Evolutionary conservation across 2,113 vertebrate species (phyloP).

Genomic region (Azemiops feae): DNA sequence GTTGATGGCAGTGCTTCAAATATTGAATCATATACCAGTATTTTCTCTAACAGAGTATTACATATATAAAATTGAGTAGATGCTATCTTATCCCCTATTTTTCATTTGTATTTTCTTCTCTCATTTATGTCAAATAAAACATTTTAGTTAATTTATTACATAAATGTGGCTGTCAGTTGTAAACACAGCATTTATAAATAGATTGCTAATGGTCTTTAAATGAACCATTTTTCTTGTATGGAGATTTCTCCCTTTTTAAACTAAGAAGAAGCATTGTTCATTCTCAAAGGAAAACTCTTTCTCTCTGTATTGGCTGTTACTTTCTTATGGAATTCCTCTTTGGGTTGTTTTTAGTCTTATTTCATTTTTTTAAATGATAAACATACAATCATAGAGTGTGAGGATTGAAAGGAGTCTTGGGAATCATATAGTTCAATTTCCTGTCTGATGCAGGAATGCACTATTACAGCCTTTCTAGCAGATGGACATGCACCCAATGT

Average conservation of each 20-base stretch:
- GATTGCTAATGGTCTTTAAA: conserved; percentile 53
- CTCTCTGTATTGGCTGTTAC: background rate
- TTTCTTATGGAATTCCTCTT: conserved; percentile 8
- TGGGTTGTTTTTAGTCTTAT: background rate
- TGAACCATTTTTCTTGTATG: conserved; percentile 26
- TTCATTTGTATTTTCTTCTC: conserved; percentile 13
- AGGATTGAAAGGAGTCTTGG: background rate
- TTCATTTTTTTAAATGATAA: background rate
- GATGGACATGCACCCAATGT: background rate
- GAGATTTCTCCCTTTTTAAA: background rate
- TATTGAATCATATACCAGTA: background rate
- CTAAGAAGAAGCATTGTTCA: conserved; percentile 22
- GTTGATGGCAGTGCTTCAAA: background rate
- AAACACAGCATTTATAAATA: conserved; percentile 38
- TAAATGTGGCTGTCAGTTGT: conserved; percentile 44
- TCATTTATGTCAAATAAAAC: conserved; percentile 50
- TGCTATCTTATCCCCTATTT: conserved; percentile 40
- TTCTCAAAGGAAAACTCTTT: conserved; percentile 22
- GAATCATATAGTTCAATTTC: background rate
- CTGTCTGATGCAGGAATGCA: background rate
- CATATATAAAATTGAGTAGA: background rate
- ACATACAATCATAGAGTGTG: background rate
- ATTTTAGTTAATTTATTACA: conserved; percentile 43
- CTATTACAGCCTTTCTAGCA: background rate
- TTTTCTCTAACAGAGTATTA: background rate